A percentile compares a stretch with the other conserved stretches of the same genome.
Evolutionary conservation across 2,113 vertebrate genomes (phyloP).

Genomic region (Xenopus laevis): DNA sequence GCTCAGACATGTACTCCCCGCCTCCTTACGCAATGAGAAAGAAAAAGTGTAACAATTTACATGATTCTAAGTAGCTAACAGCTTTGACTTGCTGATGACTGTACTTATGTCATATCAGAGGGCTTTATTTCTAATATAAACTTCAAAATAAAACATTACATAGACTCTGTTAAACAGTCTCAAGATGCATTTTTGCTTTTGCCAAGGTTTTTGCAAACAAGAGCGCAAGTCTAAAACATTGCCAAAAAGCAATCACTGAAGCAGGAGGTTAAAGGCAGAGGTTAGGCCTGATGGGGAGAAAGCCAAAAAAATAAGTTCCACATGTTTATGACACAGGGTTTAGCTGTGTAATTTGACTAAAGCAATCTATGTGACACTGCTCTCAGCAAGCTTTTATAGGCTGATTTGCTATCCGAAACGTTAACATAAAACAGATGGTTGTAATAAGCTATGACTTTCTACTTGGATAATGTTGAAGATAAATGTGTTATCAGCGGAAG

Average conservation of each 20-base stretch:
- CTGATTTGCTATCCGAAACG: slow-evolving; percentile 48
- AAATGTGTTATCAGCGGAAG: neutral
- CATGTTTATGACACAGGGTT: slow-evolving; percentile 58
- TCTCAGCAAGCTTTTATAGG: slow-evolving; percentile 46
- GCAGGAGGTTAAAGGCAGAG: slow-evolving; percentile 38
- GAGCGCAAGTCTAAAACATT: slow-evolving; percentile 44
- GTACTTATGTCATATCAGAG: no score
- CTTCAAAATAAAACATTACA: no score
- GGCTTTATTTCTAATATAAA: no score
- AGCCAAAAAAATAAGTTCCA: slow-evolving; percentile 65
- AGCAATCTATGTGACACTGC: slow-evolving; percentile 57
- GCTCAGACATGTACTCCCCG: no score
- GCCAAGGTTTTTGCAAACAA: neutral
- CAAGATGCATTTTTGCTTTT: no score
- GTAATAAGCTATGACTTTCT: neutral
- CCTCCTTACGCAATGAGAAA: no score
- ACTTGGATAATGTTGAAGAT: neutral
- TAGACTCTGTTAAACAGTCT: no score
- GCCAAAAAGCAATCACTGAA: slow-evolving; percentile 56
- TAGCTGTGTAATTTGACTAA: slow-evolving; percentile 57
- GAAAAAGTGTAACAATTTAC: no score
- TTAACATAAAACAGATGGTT: slow-evolving; percentile 58
- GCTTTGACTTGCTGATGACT: no score
- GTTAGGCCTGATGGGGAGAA: slow-evolving; percentile 23
- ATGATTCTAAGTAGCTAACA: no score